Evolutionary conservation across 2,113 vertebrate genomes (phyloP).

Genomic region (Panthera uncia): DNA sequence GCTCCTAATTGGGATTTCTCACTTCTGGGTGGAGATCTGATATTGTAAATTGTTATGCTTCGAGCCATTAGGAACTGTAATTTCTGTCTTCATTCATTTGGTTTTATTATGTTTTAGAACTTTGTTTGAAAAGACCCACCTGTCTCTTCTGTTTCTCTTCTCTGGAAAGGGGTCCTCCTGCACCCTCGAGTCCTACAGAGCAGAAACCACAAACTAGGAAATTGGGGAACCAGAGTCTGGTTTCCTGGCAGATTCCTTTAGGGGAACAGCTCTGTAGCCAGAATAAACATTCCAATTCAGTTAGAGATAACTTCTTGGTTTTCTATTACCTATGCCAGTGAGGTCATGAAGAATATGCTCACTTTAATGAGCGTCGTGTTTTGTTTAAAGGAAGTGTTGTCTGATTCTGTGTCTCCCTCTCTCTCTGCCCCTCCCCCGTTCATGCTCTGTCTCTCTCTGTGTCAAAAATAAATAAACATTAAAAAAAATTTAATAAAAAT

Average conservation of each 20-base stretch:
- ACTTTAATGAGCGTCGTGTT: slow-evolving; percentile 15
- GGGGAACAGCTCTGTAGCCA: slow-evolving; percentile 60
- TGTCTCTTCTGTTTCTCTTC: background rate
- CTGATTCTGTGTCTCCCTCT: background rate
- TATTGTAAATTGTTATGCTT: background rate
- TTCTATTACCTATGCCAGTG: slow-evolving; percentile 59
- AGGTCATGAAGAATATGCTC: slow-evolving; percentile 45
- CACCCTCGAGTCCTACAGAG: background rate
- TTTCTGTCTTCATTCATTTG: background rate
- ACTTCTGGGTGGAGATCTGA: background rate
- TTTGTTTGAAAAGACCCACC: background rate
- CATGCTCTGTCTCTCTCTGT: no score
- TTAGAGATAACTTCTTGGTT: slow-evolving; percentile 64
- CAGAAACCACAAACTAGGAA: slow-evolving; percentile 9
- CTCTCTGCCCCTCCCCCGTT: no score
- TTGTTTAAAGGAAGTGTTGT: slow-evolving; percentile 40
- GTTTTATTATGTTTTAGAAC: background rate
- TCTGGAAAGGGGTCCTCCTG: background rate
- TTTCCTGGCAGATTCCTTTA: background rate
- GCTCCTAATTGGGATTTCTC: background rate
- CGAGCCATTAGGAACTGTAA: background rate
- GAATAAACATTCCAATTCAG: slow-evolving; percentile 59
- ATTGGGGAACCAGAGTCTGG: background rate
- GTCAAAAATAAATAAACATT: no score
- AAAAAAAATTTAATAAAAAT: no score